Conservation (phyloP, 2,888 invertebrate species). For the Drosophila leonis region DNA sequence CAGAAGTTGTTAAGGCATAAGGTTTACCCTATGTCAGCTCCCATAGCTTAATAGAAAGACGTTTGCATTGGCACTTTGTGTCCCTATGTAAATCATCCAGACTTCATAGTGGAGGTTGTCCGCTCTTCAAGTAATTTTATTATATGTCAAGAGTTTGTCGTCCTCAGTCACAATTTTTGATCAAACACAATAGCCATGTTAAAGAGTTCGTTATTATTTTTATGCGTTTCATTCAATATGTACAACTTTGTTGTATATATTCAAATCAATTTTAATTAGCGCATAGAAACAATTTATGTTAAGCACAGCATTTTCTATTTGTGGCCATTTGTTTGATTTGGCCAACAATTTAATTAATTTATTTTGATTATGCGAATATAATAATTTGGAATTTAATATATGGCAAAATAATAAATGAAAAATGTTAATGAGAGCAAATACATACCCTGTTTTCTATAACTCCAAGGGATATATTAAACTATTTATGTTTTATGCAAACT, state of each 20-base stretch:
- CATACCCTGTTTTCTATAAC: background rate
- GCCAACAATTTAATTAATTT: constrained; percentile 11
- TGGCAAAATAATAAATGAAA: constrained; percentile 27
- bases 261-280: constrained; percentile 13
- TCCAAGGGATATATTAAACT: background rate
- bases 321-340: constrained; percentile 3
- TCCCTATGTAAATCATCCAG: constrained; percentile 46
- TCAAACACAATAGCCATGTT: constrained; percentile 23
- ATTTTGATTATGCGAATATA: constrained; percentile 28
- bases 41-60: constrained; percentile 36
- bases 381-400: constrained; percentile 32
- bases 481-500: background rate
- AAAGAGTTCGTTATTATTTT: background rate
- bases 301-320: background rate
- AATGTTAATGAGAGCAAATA: constrained; percentile 7
- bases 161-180: constrained; percentile 10
- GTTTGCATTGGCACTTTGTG: constrained; percentile 49
- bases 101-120: constrained; percentile 1
- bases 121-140: constrained; percentile 9
- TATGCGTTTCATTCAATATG: background rate
- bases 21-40: constrained; percentile 29
- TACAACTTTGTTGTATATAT: constrained; percentile 4
- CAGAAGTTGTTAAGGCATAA: constrained; percentile 1
- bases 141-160: constrained; percentile 17
- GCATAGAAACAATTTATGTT: background rate